Evolutionary conservation across 2,113 vertebrate species (phyloP).

Genomic region (Myotis davidii): DNA sequence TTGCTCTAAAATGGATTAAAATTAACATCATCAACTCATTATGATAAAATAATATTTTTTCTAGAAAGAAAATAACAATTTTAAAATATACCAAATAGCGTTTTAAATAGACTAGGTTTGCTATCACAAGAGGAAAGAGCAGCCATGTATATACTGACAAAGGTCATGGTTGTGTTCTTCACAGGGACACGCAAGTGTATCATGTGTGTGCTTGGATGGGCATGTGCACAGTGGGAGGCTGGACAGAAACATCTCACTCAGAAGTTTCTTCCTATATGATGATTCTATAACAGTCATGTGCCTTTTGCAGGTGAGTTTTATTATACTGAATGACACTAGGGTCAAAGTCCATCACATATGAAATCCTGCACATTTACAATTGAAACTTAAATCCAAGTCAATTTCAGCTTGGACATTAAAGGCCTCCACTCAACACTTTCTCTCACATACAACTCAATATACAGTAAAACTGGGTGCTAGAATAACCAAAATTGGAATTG

Average conservation of each 20-base stretch:
- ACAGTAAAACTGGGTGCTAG: not conserved
- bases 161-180: not conserved
- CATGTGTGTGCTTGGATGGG: rapidly evolving
- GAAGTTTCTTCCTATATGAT: rapidly evolving
- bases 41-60: slow-evolving; percentile 67
- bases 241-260: not conserved
- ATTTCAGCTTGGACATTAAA: not conserved
- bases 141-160: not conserved
- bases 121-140: not conserved
- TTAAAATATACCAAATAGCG: not conserved
- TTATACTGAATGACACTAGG: not conserved
- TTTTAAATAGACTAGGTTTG: not conserved
- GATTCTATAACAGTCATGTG: rapidly evolving
- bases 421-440: not conserved
- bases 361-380: not conserved
- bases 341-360: not conserved
- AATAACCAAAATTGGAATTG: not conserved
- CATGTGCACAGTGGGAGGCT: rapidly evolving
- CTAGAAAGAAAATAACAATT: not conserved
- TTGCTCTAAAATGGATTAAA: slow-evolving; percentile 64
- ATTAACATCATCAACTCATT: slow-evolving; percentile 66
- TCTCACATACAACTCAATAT: not conserved
- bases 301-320: not conserved
- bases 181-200: rapidly evolving
- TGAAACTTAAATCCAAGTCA: not conserved